These are phyloP conservation scores for Dinomys branickii DNA, from an alignment of 2,113 vertebrate species.

Conservation along the genomic window DNA sequence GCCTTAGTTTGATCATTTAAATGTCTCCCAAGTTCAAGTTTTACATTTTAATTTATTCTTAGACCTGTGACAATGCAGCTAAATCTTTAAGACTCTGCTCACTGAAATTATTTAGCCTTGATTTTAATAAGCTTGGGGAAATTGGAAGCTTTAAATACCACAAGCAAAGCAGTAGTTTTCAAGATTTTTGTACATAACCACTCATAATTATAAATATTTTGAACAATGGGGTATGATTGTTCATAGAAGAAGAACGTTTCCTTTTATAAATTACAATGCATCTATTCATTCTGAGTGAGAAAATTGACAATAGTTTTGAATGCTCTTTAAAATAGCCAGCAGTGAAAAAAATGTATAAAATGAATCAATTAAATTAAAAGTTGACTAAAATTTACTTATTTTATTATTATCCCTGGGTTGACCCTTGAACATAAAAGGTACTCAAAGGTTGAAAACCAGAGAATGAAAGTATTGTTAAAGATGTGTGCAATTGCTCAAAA, in stretches of 20 bases:
- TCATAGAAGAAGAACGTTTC: constrained; percentile 54
- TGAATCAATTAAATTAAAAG: constrained; percentile 72
- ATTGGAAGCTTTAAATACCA: constrained; percentile 78
- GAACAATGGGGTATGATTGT: constrained; percentile 68
- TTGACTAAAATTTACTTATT: constrained; percentile 54
- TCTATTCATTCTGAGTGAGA: constrained; percentile 64
- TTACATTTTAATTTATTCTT: constrained; percentile 80
- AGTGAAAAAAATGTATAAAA: neutral
- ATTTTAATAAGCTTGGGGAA: constrained; percentile 79
- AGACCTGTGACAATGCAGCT: constrained; percentile 63
- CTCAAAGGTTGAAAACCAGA: neutral
- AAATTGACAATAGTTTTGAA: constrained; percentile 63
- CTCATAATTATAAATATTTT: constrained; percentile 67
- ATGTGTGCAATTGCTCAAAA: neutral
- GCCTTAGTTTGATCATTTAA: constrained; percentile 76
- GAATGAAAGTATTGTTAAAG: neutral
- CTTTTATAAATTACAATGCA: constrained; percentile 67
- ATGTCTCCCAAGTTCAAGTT: constrained; percentile 70
- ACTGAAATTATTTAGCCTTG: constrained; percentile 70
- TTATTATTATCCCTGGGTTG: constrained; percentile 52
- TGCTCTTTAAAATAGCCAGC: constrained; percentile 34
- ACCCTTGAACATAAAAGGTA: neutral
- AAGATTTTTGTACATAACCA: constrained; percentile 65
- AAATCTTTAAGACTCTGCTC: constrained; percentile 78
- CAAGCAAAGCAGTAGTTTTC: constrained; percentile 56